Evolutionary conservation across 2,888 invertebrate genomes (phyloP), one percentile per base, ranked within the genome.

Genomic region (Lypha dubia): DNA sequence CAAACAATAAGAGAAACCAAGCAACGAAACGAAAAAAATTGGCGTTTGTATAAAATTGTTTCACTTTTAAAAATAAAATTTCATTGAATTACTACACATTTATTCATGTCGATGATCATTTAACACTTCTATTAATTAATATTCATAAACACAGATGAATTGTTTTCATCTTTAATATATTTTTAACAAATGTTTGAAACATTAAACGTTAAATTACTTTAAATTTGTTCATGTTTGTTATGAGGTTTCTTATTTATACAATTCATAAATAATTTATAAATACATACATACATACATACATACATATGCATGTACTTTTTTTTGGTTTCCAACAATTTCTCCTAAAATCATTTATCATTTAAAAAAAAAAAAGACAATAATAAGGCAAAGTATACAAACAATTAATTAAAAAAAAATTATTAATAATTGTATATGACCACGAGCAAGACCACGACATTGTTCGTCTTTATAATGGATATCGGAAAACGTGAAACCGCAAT

Each of bases 101-200:
- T 32, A 51, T 70, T 49, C 38, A 67, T 74, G 83, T 53, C 68
- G 58, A 60, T 60, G 75, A 79, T 75, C 75, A 60, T 80, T 80
- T 80, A 80, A 75, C 79, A 84, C 79, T 49, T 53, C 46, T 32
- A 65, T 76, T 71, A 71, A 75, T 65, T 75, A 73, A 67, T 41
- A 80, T 62, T 62, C 49, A 62, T 58, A 63, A 41, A 73, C 51
- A 70, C 51, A 70, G 28, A 77, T 77, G 28, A 79, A 49, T 49
- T 73, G 46, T 73, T 73, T 79, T 65, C 51, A 71, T 79, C 24
- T 71, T 56, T 5, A 46, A 71, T 62, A 70, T 62, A 62, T n/a
- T 53, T 65, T 22, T 5, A 70, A 51, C 51, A 80, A 76, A 76
- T 75, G 35, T 63, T 65, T 70, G 24, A 56, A 63, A 70, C 15